Conservation (phyloP, 2,888 invertebrate genomes). For the Apodemia duryi region DNA sequence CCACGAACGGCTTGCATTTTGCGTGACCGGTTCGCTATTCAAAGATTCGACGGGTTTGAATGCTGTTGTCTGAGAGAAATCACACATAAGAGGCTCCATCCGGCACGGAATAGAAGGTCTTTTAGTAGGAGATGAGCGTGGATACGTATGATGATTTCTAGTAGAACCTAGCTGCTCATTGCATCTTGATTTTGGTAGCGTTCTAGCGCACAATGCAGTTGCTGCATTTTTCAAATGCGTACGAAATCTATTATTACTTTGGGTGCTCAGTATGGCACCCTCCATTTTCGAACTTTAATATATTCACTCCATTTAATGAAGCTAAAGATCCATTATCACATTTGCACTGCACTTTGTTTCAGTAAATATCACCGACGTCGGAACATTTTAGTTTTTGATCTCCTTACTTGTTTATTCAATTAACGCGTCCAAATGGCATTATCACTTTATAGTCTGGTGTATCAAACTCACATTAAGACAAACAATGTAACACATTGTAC, state of each 20-base stretch:
- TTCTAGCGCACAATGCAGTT: slow-evolving; percentile 66
- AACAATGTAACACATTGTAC: background rate
- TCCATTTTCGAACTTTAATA: slow-evolving; percentile 54
- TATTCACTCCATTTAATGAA: slow-evolving; percentile 48
- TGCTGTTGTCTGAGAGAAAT: slow-evolving; percentile 40
- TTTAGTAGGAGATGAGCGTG: slow-evolving; percentile 59
- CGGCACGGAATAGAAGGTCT: slow-evolving; percentile 58
- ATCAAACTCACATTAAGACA: background rate
- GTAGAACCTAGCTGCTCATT: slow-evolving; percentile 50
- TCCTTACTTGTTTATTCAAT: background rate
- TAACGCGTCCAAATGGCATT: background rate
- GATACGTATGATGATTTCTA: slow-evolving; percentile 70
- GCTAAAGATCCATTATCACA: slow-evolving; percentile 54
- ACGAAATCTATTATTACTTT: slow-evolving; percentile 66
- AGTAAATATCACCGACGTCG: slow-evolving; percentile 15
- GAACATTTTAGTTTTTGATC: slow-evolving; percentile 9
- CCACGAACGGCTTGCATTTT: slow-evolving; percentile 44
- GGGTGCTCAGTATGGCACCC: slow-evolving; percentile 73
- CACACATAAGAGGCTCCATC: slow-evolving; percentile 56
- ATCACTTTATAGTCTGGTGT: slow-evolving; percentile 9
- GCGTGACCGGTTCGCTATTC: slow-evolving; percentile 39
- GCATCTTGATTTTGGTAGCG: slow-evolving; percentile 69
- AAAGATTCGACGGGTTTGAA: slow-evolving; percentile 45
- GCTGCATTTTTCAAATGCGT: slow-evolving; percentile 71
- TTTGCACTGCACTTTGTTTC: slow-evolving; percentile 32